These are phyloP conservation scores for Polyodon spathula DNA, from an alignment of 2,113 vertebrate species.

Conservation along the genomic window DNA sequence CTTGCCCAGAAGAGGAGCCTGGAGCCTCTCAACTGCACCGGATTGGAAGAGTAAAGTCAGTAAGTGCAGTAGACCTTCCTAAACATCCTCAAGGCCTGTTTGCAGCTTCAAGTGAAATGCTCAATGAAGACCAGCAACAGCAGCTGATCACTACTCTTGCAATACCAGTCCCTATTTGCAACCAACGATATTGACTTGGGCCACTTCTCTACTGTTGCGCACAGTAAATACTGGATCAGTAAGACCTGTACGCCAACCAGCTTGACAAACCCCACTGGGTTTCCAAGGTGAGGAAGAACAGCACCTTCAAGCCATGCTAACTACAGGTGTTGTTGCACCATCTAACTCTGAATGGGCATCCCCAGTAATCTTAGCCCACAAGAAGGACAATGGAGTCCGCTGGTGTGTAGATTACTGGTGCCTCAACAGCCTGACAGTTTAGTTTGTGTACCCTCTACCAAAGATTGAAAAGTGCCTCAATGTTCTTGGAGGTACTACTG, in stretches of 20 bases:
- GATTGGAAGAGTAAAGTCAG: background rate
- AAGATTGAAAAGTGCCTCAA: background rate
- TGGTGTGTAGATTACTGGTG: background rate
- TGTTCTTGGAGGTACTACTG: background rate
- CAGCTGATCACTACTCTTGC: background rate
- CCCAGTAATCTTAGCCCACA: background rate
- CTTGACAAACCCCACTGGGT: background rate
- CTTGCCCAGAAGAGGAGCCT: no score
- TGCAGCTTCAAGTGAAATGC: background rate
- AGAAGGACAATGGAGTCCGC: background rate
- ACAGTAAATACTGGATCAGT: no score
- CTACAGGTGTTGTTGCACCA: background rate
- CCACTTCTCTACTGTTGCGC: background rate
- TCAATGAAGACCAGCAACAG: background rate
- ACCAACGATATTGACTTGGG: background rate
- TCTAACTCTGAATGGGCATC: background rate
- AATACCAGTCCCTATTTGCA: conserved; percentile 1
- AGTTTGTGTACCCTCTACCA: background rate
- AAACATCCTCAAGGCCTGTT: background rate
- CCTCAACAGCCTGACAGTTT: background rate
- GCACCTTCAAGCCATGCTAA: background rate
- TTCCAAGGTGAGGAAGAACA: conserved; percentile 2
- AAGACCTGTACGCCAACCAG: background rate
- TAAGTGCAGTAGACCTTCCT: background rate
- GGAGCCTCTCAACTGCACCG: no score